Conservation (phyloP, 2,888 invertebrate genomes). For the Netelia inedita region DNA sequence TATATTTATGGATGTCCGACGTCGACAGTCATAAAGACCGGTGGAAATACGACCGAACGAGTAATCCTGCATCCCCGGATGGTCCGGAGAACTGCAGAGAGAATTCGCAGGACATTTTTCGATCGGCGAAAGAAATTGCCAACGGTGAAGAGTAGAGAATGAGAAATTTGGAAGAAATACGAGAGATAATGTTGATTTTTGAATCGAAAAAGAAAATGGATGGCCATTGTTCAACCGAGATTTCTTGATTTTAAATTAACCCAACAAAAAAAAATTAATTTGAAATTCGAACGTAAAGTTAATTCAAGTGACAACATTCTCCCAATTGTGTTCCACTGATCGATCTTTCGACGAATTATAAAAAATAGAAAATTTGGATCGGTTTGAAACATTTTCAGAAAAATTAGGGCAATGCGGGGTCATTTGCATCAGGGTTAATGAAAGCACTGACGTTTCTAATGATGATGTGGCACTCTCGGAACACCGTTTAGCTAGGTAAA, state of each 20-base stretch:
- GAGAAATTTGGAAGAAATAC: no score
- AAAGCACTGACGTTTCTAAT: no score
- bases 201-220: not conserved
- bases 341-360: not conserved
- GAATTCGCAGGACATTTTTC: conserved; percentile 25
- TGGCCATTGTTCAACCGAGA: conserved; percentile 22
- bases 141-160: conserved; percentile 13
- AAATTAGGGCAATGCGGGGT: no score
- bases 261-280: not conserved
- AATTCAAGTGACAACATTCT: not conserved
- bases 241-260: not conserved
- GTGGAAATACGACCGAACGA: conserved; percentile 52
- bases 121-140: conserved; percentile 15
- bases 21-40: conserved; percentile 61
- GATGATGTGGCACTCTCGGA: no score
- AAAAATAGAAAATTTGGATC: no score
- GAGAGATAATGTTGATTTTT: not conserved
- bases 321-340: not conserved
- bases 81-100: not conserved
- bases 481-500: no score
- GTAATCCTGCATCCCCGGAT: conserved; percentile 2
- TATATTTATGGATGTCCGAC: conserved; percentile 58
- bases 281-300: conserved; percentile 1
- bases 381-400: no score
- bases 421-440: no score